A percentile compares a stretch with the other conserved stretches of the same genome.
These are phyloP conservation scores for Oligia strigilis DNA, from an alignment of 2,888 invertebrate species.

Conservation along the genomic window DNA sequence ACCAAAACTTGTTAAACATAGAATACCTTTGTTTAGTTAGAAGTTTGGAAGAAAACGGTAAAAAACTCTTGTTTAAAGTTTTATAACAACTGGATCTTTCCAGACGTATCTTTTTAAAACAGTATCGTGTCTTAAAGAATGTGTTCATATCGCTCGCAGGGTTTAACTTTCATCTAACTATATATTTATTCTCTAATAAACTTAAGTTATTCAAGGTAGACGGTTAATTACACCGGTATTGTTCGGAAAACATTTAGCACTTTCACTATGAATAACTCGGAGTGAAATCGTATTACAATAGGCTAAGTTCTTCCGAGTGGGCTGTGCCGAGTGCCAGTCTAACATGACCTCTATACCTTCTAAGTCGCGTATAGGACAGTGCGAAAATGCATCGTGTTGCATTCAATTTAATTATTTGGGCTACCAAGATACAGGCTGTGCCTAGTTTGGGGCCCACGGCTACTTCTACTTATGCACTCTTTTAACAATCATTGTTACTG, in stretches of 20 bases:
- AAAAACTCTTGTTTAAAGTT: constrained; percentile 27
- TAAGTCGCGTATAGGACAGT: constrained; percentile 7
- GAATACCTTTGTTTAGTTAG: constrained; percentile 17
- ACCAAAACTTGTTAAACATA: constrained; percentile 37
- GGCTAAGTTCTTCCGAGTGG: constrained; percentile 73
- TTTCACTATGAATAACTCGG: constrained; percentile 80
- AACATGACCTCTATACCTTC: constrained; percentile 68
- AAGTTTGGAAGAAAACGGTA: constrained; percentile 17
- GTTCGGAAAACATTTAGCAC: constrained; percentile 77
- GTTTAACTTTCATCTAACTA: constrained; percentile 26
- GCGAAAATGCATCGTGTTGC: not conserved
- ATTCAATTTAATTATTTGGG: not conserved
- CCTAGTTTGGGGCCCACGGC: too few relatives aligned
- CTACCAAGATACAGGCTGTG: too few relatives aligned
- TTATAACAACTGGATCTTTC: constrained; percentile 24
- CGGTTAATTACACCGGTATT: constrained; percentile 72
- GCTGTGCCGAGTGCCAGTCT: constrained; percentile 66
- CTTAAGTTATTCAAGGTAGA: constrained; percentile 54
- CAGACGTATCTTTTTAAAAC: constrained; percentile 20
- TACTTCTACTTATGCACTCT: too few relatives aligned
- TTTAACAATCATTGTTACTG: too few relatives aligned
- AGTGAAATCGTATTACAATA: constrained; percentile 84
- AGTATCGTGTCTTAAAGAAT: constrained; percentile 18
- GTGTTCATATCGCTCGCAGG: constrained; percentile 22
- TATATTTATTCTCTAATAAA: constrained; percentile 39